Evolutionary conservation across 2,113 vertebrate species (phyloP), one percentile per base, ranked within the genome.

Genomic region (Syngnathus scovelli): DNA sequence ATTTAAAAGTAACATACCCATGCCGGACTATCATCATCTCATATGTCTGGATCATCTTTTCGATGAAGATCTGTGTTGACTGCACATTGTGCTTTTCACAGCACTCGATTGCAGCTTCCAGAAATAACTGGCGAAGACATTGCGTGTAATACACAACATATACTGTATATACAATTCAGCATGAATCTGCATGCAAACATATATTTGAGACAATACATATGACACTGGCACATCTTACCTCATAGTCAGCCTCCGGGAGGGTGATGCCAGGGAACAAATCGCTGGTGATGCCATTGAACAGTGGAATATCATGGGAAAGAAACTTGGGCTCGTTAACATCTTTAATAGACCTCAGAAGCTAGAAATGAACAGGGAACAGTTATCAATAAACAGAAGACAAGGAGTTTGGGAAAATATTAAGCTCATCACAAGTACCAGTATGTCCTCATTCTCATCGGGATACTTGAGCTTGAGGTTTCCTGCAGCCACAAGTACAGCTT

Each of bases 21-120:
- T 98, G 97, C 73, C 97, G 92, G 78, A 98, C 97, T 74, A 95
- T 95, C 97, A 98, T 99, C 96, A 98, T 99, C 90, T 99, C 97
- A 85, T 98, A 99, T 0, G 95, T 95, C 85, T 99, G 97, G 86
- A 98, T 96, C 16, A 99, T 94, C 88, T 99, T 99, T 60, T 94
- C 85, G 68, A 96, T 61, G 89, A 98, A 99, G 78, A 93, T 88
- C 23, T 91, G 80, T 64, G 94, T 93, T 78, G 95, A 91, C 67
- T 98, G 96, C 54, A 95, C 90, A 74, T 95, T 95, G 76, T 93
- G 93, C 23, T 1, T 84, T 75, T 55, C 52, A 79, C 96, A 96
- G 84, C 89, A 93, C 82, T 95, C 90, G 1, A 66, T 46, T 64
- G 93, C 89, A 83, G 93, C 93, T 71, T 92, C 89, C 62, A 97